Evolutionary conservation across 2,797 vertebrate species (phyloP), one percentile per base, ranked within the genome.

Genomic region (Danio jaintianensis): DNA sequence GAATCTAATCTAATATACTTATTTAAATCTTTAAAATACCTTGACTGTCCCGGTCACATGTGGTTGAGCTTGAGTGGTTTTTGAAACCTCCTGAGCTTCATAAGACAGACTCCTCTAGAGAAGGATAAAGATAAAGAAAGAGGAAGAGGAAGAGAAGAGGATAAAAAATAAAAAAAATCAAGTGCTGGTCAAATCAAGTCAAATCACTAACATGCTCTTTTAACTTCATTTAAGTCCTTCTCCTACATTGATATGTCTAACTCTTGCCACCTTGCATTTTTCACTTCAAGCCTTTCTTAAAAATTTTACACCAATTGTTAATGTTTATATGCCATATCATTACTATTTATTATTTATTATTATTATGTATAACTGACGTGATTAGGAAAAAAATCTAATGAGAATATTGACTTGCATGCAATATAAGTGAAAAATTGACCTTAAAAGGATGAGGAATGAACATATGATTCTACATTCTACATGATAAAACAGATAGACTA

Each of bases 11-110:
- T n/a, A n/a, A n/a, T 29, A 29, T 29, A 29, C 29, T 29, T 47
- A 22, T 63, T 18, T 43, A 20, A 22, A 43, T 42, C 4, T 13
- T 53, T 18, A 56, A 45, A 1, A 84, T 85, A 94, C 94, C 92
- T 91, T 91, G 16, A 88, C 88, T 85, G 84, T 91, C 88, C 86
- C 90, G 52, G 86, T 90, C 66, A 87, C 86, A 68, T 85, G 88
- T 79, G 42, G 40, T 61, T 52, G 86, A 79, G 20, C 85, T 69
- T 87, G 88, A 29, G 85, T 82, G 0, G 89, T 83, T 58, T 91
- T 89, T 5, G 87, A 85, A 63, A 93, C 91, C 82, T 93, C 93
- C 67, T 93, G 93, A 16, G 92, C 93, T 83, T 94, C 93, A 50
- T 93, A 94, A 36, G 92, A 94, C 81, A 89, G 83, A 77, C 84